A percentile compares a stretch with the other conserved stretches of the same genome.
phyloP scores from a whole-genome alignment of 1,140 invertebrate species.

The Drosophila ogumai region DNA sequence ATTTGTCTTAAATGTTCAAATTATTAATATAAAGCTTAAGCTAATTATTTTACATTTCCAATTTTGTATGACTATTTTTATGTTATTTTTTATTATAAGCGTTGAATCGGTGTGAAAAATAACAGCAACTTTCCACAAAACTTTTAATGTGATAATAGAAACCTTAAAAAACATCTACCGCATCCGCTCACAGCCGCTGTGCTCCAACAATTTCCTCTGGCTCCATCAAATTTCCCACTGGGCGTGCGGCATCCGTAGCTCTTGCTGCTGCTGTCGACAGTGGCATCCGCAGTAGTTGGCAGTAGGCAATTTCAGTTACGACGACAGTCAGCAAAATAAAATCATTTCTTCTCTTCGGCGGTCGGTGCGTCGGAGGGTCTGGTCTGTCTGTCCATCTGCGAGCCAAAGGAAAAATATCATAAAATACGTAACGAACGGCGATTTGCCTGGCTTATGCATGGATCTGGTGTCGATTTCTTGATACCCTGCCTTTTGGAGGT shows the following conservation, averaged over 20 bases:
- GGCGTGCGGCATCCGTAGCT: conserved; percentile 15
- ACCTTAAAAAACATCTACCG: conserved; percentile 9
- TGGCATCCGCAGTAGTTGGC: conserved; percentile 52
- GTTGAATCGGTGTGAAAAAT: conserved; percentile 5
- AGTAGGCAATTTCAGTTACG: conserved; percentile 77
- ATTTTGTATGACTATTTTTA: not conserved
- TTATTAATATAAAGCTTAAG: not conserved
- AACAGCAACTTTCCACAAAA: conserved; percentile 1
- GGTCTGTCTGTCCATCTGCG: conserved; percentile 32
- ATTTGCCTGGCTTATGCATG: conserved; percentile 60
- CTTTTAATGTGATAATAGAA: conserved; percentile 10
- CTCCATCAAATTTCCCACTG: conserved; percentile 50
- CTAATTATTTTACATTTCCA: not conserved
- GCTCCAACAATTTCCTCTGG: conserved; percentile 5
- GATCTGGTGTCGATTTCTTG: not conserved
- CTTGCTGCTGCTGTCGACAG: conserved; percentile 21
- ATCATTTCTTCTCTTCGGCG: conserved; percentile 64
- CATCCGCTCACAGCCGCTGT: conserved; percentile 8
- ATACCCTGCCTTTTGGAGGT: not conserved
- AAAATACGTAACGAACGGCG: conserved; percentile 77
- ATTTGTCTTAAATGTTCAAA: too few species aligned
- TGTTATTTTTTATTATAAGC: not conserved
- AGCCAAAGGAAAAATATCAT: conserved; percentile 69
- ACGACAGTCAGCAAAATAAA: conserved; percentile 80
- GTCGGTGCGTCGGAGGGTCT: conserved; percentile 4